Conservation (phyloP, 2,888 invertebrate species). For the Watsonalla cultraria region DNA sequence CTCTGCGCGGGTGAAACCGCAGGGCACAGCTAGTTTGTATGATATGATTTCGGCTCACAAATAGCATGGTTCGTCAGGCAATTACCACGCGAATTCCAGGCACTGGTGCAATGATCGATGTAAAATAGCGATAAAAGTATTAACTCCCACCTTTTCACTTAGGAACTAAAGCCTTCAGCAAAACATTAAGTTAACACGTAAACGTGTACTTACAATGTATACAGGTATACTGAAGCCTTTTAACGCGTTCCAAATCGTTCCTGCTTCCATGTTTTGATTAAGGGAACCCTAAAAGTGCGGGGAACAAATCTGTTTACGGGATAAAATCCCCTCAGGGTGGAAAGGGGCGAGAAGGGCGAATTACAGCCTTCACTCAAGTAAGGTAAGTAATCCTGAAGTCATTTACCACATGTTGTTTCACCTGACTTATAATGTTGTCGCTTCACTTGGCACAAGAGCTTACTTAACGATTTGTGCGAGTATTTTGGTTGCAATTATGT, state of each 20-base stretch:
- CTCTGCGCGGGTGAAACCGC: too few species aligned
- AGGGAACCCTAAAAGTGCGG: conserved; percentile 1
- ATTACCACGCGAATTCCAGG: too few species aligned
- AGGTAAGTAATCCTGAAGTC: conserved; percentile 1
- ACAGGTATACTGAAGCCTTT: background rate
- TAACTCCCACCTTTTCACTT: too few species aligned
- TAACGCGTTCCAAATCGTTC: background rate
- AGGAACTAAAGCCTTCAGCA: too few species aligned
- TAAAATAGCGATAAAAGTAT: too few species aligned
- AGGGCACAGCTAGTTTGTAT: too few species aligned
- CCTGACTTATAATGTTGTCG: background rate
- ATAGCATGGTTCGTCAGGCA: too few species aligned
- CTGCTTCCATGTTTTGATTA: background rate
- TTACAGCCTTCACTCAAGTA: background rate
- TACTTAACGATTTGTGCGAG: too few species aligned
- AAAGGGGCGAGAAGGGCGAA: background rate
- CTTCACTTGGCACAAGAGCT: background rate
- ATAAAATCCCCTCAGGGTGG: background rate
- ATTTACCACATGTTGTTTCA: background rate
- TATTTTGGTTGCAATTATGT: too few species aligned
- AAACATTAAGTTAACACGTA: background rate
- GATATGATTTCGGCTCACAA: too few species aligned
- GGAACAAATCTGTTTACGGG: background rate
- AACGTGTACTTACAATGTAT: background rate
- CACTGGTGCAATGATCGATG: too few species aligned